A percentile compares a stretch with the other conserved stretches of the same genome.
phyloP scores from a whole-genome alignment of 2,797 vertebrate genomes.

The Thamnophis elegans region DNA sequence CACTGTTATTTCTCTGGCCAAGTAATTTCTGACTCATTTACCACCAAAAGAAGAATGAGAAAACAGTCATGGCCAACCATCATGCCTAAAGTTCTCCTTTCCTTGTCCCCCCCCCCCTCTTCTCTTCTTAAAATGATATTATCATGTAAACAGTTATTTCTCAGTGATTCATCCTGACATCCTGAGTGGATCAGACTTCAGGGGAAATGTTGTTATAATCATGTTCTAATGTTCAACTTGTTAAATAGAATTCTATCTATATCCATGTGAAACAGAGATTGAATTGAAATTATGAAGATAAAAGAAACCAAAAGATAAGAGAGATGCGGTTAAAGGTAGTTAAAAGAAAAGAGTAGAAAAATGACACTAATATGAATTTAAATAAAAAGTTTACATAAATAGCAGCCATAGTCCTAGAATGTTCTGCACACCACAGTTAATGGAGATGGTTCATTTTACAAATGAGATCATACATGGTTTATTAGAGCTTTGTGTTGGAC shows the following conservation, averaged over 20 bases:
- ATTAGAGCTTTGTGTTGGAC: slow-evolving; percentile 41
- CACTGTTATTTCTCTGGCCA: slow-evolving; percentile 75
- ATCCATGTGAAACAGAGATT: slow-evolving; percentile 46
- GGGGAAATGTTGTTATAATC: background rate
- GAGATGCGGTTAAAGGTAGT: slow-evolving; percentile 36
- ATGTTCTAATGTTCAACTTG: slow-evolving; percentile 37
- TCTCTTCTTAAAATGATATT: slow-evolving; percentile 64
- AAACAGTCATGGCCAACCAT: slow-evolving; percentile 73
- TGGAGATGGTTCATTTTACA: slow-evolving; percentile 32
- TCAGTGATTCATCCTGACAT: slow-evolving; percentile 60
- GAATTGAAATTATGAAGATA: slow-evolving; percentile 56
- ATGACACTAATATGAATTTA: slow-evolving; percentile 44
- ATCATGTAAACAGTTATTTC: slow-evolving; percentile 55
- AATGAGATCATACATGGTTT: slow-evolving; percentile 29
- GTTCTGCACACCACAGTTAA: slow-evolving; percentile 1
- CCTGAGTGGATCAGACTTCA: slow-evolving; percentile 44
- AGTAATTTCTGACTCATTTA: slow-evolving; percentile 80
- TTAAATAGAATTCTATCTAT: slow-evolving; percentile 44
- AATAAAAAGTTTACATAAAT: slow-evolving; percentile 50
- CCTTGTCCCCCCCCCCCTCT: slow-evolving; percentile 40
- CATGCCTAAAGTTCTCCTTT: slow-evolving; percentile 39
- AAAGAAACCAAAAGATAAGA: slow-evolving; percentile 30
- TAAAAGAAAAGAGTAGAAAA: slow-evolving; percentile 45
- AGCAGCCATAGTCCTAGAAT: slow-evolving; percentile 18
- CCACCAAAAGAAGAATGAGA: slow-evolving; percentile 75